Evolutionary conservation across 2,797 vertebrate genomes (phyloP).

Genomic region (Enteromius fasciolatus): DNA sequence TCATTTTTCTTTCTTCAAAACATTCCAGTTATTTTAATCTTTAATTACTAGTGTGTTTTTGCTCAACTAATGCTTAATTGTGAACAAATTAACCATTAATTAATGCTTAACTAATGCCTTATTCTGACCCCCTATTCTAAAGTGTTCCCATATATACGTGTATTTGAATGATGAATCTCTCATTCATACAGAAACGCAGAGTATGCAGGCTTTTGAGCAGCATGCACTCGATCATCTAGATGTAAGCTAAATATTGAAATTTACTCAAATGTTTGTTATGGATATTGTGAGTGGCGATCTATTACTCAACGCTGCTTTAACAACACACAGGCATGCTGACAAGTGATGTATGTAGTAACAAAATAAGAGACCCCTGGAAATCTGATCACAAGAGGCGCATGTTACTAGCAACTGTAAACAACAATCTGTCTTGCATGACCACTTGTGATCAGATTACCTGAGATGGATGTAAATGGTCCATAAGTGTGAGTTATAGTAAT

Average conservation of each 20-base stretch:
- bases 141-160: background rate
- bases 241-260: background rate
- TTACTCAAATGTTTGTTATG: background rate
- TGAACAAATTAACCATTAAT: too few species aligned
- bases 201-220: background rate
- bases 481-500: background rate
- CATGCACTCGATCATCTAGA: background rate
- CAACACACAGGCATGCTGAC: background rate
- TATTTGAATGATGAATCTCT: background rate
- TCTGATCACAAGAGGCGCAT: constrained; percentile 1
- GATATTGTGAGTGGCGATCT: background rate
- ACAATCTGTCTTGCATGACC: background rate
- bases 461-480: background rate
- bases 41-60: too few species aligned
- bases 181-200: background rate
- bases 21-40: background rate
- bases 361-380: constrained; percentile 19
- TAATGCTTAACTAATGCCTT: too few species aligned
- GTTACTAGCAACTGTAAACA: constrained; percentile 1
- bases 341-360: background rate
- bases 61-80: too few species aligned
- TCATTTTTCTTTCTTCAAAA: background rate
- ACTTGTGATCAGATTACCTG: background rate
- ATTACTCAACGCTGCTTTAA: background rate
- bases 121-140: too few species aligned